Evolutionary conservation across 1,140 invertebrate genomes (phyloP), one percentile per base, ranked within the genome.

Genomic region (Tetramorium simillimum): DNA sequence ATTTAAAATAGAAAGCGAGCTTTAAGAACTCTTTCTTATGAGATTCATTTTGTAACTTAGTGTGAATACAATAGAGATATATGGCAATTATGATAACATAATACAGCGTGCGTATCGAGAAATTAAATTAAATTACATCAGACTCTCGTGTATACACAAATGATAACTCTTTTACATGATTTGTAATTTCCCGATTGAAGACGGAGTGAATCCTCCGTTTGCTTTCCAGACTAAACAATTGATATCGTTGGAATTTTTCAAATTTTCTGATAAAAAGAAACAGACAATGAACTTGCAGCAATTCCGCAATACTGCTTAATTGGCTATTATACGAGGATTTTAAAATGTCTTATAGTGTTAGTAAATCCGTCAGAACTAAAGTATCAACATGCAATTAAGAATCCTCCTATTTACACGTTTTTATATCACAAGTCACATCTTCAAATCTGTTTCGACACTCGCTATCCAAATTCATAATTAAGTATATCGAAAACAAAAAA

Each of bases 191-290:
- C 18, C 7, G 9, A 9, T 37, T 21, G 10, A 5, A n/a, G 10
- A 49, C 24, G 2, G 24, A 58, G 3, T n/a, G 21, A 75, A 73
- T 84, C 4, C 14, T 60, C 24, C 53, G 6, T 72, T 40, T 75
- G 16, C 18, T 46, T 75, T 84, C 40, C 2, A 84, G 80, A 84
- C 69, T 60, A 84, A 84, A 84, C 80, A 84, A 73, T 60, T 51
- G 51, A 60, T 73, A 82, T 67, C 33, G 14, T 82, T 6, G 12
- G 1, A 33, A 49, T 73, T 75, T 46, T 75, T 84, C n/a, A 49
- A 49, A 84, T 73, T n/a, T 60, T 4, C 1, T 2, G 4, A 82
- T 82, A 84, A 60, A 82, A 84, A 60, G 53, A 60, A 14, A 1
- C 16, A 37, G 24, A 82, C 40, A 73, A 84, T 40, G n/a, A 84